Conservation (phyloP, 2,113 vertebrate species). For the Gobiocypris rarus region DNA sequence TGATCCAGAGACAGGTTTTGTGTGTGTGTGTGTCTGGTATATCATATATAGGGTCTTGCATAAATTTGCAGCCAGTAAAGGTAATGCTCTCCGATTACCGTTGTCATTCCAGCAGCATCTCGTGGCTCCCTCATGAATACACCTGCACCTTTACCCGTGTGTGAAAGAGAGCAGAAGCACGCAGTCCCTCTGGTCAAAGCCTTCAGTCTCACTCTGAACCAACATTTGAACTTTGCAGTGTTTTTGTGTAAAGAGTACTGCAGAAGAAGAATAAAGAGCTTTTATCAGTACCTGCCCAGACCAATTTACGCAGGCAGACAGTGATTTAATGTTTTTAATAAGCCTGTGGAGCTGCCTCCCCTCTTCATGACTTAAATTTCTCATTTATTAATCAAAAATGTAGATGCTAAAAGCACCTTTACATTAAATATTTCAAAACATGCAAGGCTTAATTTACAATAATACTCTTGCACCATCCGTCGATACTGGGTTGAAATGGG, state of each 20-base stretch:
- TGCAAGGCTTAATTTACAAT: not conserved
- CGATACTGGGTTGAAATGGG: not conserved
- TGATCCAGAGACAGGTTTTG: not conserved
- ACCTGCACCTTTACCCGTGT: not conserved
- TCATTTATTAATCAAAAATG: slow-evolving; percentile 2
- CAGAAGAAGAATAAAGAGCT: not conserved
- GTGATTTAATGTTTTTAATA: not conserved
- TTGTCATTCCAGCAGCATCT: slow-evolving; percentile 42
- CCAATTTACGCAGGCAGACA: slow-evolving; percentile 8
- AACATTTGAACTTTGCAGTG: not conserved
- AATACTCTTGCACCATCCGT: not conserved
- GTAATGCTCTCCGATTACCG: slow-evolving; percentile 19
- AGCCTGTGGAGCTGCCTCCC: not conserved
- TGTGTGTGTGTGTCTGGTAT: too few relatives aligned
- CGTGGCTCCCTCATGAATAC: slow-evolving; percentile 30
- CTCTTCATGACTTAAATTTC: not conserved
- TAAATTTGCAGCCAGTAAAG: slow-evolving; percentile 2
- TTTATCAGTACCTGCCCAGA: slow-evolving; percentile 5
- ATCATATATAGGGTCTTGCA: not conserved
- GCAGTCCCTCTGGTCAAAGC: not conserved
- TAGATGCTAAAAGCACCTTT: not conserved
- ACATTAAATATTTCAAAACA: not conserved
- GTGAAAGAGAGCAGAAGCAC: not conserved
- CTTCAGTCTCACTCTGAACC: not conserved
- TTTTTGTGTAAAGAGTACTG: not conserved